Base-by-base conservation (phyloP, 2,888 invertebrate genomes). In the Conomelus anceps region DNA sequence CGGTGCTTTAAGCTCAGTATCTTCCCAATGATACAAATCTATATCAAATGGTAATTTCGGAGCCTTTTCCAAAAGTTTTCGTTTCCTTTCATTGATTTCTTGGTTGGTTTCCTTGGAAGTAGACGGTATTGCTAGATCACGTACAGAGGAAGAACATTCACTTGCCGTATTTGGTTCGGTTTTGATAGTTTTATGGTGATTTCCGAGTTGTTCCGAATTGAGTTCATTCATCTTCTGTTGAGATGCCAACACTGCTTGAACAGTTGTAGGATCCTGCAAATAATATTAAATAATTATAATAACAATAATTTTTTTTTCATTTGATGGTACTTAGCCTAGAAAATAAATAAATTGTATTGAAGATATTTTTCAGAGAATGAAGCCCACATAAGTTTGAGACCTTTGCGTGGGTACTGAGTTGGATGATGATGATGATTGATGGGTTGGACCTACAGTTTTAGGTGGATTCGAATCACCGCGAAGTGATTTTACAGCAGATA, bases 11-110 rank as follows among this genome's bases (percentile, higher is more conserved):
- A 94, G 92, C 88, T 94, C 91, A 86, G 93, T 92, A 89, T 94
- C 93, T 91, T 94, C 94, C 94, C 94, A 94, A 91, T 94, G 93
- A 90, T 93, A 93, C 26, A 94, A 92, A 92, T 94, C 94, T 22
- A 93, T 92, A 89, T 94, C 94, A 92, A 93, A 94, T 0, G 94
- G 93, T 1, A 94, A 91, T 90, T 93, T 93, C 4, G 94, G 94
- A 22, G 94, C 94, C 85, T 92, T 91, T 26, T 92, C 91, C 26
- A 93, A 90, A 22, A 93, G 91, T 90, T 92, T 92, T 26, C 91
- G 89, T 91, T 93, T 93, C 41, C 92, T 90, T 9, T 90, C 90
- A 34, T 89, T 89, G 17, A 86, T 88, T 24, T 23, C n/a, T 84
- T 22, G 23, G 22, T 22, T 20, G 29, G 23, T 22, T 4, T 22